Conservation (phyloP, 2,113 vertebrate genomes). For the Nicator chloris region DNA sequence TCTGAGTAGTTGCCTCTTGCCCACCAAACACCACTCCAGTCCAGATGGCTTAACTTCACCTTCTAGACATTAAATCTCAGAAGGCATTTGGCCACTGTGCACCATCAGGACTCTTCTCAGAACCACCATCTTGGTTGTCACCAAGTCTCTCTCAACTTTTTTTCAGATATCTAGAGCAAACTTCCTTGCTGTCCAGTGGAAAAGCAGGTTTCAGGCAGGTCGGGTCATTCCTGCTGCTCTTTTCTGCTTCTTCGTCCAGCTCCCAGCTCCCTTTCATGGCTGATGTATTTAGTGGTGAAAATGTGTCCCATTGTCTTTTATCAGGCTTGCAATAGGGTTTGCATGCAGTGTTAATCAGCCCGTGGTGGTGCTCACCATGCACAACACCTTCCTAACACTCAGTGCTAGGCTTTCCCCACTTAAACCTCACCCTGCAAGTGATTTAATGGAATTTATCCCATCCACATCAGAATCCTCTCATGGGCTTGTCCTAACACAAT, state of each 20-base stretch:
- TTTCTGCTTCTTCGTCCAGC: background rate
- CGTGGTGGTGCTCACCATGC: background rate
- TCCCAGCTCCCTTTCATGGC: slow-evolving; percentile 2
- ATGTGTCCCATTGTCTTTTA: slow-evolving; percentile 42
- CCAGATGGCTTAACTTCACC: background rate
- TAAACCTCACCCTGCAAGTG: background rate
- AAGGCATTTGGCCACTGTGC: background rate
- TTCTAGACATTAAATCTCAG: background rate
- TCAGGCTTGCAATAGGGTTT: background rate
- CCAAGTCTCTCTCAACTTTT: background rate
- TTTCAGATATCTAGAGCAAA: rapidly evolving
- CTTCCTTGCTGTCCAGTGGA: background rate
- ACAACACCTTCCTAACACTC: background rate
- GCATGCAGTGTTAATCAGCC: background rate
- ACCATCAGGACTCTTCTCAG: background rate
- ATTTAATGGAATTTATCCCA: slow-evolving; percentile 23
- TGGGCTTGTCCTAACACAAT: slow-evolving; percentile 11
- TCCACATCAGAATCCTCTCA: background rate
- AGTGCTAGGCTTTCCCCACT: background rate
- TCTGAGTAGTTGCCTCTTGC: background rate
- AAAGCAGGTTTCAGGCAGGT: background rate
- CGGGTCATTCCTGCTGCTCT: background rate
- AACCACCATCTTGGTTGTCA: rapidly evolving
- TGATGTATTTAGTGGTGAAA: slow-evolving; percentile 17
- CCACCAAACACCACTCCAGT: background rate